These are phyloP conservation scores for Choristoneura fumiferana DNA, from an alignment of 1,140 invertebrate species.

Conservation along the genomic window DNA sequence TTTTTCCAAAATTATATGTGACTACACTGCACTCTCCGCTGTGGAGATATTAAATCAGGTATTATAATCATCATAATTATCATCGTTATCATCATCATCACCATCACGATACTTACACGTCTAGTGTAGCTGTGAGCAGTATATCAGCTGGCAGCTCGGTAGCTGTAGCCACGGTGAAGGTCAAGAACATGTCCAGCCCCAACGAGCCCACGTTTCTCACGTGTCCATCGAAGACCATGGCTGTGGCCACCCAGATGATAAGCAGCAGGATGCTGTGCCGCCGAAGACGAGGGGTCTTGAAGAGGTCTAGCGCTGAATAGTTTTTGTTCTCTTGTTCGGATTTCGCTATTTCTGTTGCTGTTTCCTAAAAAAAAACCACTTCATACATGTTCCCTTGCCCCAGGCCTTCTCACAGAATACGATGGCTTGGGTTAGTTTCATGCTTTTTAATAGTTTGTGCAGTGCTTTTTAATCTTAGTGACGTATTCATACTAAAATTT, in stretches of 20 bases:
- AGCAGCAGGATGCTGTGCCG: slow-evolving; percentile 86
- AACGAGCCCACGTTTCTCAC: slow-evolving; percentile 90
- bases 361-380: slow-evolving; percentile 50
- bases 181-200: slow-evolving; percentile 88
- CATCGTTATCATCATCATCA: no score
- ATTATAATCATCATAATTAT: no score
- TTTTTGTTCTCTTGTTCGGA: slow-evolving; percentile 52
- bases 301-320: slow-evolving; percentile 88
- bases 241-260: slow-evolving; percentile 90
- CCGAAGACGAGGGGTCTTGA: slow-evolving; percentile 85
- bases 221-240: slow-evolving; percentile 92
- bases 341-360: slow-evolving; percentile 54
- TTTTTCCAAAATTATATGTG: no score
- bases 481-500: no score
- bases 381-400: no score
- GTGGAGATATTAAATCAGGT: no score
- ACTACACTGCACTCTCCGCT: no score
- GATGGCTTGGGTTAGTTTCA: no score
- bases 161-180: slow-evolving; percentile 89
- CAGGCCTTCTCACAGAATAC: no score
- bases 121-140: slow-evolving; percentile 86
- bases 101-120: slow-evolving; percentile 78
- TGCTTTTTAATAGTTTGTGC: no score
- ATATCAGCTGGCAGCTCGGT: slow-evolving; percentile 91
- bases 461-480: no score